Evolutionary conservation across 1,140 invertebrate genomes (phyloP).

Genomic region (Papilio machaon): DNA sequence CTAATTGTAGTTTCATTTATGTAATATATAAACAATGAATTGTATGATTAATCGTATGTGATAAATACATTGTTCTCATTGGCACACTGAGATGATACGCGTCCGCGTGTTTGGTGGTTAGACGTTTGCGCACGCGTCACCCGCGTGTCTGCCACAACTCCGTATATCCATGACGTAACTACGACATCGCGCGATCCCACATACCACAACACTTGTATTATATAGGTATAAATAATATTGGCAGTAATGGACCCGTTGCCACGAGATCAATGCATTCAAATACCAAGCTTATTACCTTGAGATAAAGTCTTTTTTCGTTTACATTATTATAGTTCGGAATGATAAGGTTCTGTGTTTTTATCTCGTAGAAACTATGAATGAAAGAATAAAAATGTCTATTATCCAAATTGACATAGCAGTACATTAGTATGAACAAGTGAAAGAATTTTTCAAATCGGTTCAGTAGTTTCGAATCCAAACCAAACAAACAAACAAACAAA

Average conservation of each 20-base stretch:
- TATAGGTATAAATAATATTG: not conserved
- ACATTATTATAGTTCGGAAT: not conserved
- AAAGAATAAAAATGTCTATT: not conserved
- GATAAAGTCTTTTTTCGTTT: not conserved
- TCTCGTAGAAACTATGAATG: not conserved
- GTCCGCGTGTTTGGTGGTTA: not conserved
- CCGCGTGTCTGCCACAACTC: slow-evolving; percentile 13
- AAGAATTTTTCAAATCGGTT: not conserved
- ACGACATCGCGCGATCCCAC: slow-evolving; percentile 19
- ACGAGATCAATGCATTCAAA: not conserved
- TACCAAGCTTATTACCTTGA: not conserved
- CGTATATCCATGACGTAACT: not conserved
- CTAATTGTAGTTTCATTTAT: not conserved
- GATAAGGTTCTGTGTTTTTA: not conserved
- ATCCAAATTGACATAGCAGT: not conserved
- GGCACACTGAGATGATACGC: not conserved
- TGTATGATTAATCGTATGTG: slow-evolving; percentile 7
- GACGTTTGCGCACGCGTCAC: slow-evolving; percentile 25
- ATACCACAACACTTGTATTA: not conserved
- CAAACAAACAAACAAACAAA: too few species aligned
- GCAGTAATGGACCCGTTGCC: not conserved
- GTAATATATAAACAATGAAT: not conserved
- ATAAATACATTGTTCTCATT: slow-evolving; percentile 15
- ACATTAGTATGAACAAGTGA: not conserved
- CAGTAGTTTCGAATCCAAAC: too few species aligned